Base-by-base conservation (phyloP, 2,888 invertebrate genomes). In the Eilema sororculum region DNA sequence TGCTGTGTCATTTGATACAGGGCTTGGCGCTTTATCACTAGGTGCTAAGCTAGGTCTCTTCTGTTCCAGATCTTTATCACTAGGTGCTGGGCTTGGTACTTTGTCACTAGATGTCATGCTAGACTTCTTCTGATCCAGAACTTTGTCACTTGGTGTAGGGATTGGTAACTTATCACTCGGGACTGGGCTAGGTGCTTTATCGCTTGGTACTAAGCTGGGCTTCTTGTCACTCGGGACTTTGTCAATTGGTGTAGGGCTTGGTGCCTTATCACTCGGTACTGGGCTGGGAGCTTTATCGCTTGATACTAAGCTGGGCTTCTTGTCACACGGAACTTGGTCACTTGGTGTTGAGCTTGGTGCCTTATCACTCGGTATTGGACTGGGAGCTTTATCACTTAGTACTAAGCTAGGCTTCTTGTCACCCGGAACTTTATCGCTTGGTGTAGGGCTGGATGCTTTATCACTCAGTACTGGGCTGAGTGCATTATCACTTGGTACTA, bases 21-120 rank as follows among this genome's bases (percentile, higher is more conserved):
- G 24, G 25, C 68, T 67, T 2, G 16, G 62, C 12, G 41, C 71
- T 41, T 73, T 68, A 8, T 67, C 63, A 25, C 62, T 62, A 16
- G 57, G 20, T 60, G 46, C 37, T 24, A 67, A 57, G 65, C 69
- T 69, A 1, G 52, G 20, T 30, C 3, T 28, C 16, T 67, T 67
- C 0, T 68, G 69, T 9, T 24, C 16, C 0, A 4, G 65, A 20
- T 37, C 30, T 37, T 69, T 67, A 3, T 66, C 64, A 10, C 33
- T 69, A 0, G 69, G 67, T 46, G 37, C 46, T 33, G 8, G 63
- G 2, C 72, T 75, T 2, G 64, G 67, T 0, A 33, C 52, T 0
- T 46, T 61, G 2, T 72, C 75, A 22, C 73, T 74, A n/a, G n/a
- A n/a, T 0, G 68, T 20, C 13, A 59, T 65, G 33, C 33, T 37